phyloP scores from a whole-genome alignment of 2,888 invertebrate species.

The Antheraea assamensis region DNA sequence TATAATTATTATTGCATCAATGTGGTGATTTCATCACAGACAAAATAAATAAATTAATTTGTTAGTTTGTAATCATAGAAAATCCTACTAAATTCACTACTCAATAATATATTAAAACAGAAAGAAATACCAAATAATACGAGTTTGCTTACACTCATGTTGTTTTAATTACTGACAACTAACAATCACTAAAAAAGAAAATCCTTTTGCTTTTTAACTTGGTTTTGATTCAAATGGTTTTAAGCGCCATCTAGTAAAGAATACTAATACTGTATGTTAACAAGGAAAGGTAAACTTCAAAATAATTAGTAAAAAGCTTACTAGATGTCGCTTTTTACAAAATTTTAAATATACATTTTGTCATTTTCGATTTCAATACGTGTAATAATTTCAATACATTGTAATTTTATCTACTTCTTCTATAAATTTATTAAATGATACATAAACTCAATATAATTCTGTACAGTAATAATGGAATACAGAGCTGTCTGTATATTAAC shows the following conservation, averaged over 20 bases:
- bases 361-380: not conserved
- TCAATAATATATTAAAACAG: not conserved
- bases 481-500: constrained; percentile 29
- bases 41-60: not conserved
- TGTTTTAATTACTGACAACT: not conserved
- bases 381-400: no score
- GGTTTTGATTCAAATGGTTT: not conserved
- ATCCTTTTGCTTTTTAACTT: not conserved
- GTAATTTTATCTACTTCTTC: not conserved
- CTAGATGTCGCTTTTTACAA: constrained; percentile 6
- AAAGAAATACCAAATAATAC: not conserved
- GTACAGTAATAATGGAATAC: not conserved
- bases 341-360: not conserved
- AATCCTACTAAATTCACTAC: not conserved
- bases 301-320: not conserved
- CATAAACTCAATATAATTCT: not conserved
- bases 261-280: not conserved
- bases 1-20: no score
- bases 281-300: not conserved
- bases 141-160: not conserved
- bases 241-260: constrained; percentile 45
- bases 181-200: not conserved
- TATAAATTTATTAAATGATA: not conserved
- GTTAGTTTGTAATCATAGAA: not conserved
- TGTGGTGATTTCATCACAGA: no score